Percentiles rank a stretch among this genome's conserved stretches.
Conservation (phyloP, 2,888 invertebrate species). For the Thera obeliscata region DNA sequence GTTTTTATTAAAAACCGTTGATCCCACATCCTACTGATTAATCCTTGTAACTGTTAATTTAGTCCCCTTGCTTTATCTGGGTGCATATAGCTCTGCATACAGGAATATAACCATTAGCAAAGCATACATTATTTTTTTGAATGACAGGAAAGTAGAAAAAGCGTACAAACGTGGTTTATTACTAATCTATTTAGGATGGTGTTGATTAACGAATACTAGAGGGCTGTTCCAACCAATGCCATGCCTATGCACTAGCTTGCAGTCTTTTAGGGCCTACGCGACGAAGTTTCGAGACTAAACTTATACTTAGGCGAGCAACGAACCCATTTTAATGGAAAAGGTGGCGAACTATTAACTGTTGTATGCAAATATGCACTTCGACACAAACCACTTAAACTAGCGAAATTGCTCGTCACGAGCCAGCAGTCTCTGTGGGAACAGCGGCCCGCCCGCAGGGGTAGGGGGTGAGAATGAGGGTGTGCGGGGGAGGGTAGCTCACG, state of each 20-base stretch:
- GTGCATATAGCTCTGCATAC: neutral
- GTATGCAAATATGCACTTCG: conserved; percentile 52
- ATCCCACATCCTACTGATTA: conserved; percentile 29
- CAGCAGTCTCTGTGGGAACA: conserved; percentile 76
- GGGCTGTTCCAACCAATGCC: too few species aligned
- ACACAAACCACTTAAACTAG: conserved; percentile 59
- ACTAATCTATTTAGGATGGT: too few species aligned
- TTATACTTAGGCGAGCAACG: conserved; percentile 5
- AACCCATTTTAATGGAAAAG: conserved; percentile 24
- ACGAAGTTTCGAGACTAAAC: neutral
- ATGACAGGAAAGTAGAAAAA: too few species aligned
- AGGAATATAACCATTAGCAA: too few species aligned
- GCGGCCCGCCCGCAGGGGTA: conserved; percentile 48
- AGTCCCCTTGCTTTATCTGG: neutral
- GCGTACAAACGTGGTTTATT: too few species aligned
- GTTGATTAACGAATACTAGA: too few species aligned
- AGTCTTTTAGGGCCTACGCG: too few species aligned
- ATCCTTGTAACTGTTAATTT: conserved; percentile 8
- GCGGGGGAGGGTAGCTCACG: conserved; percentile 50
- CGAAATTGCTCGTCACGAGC: conserved; percentile 72
- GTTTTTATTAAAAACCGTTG: conserved; percentile 37
- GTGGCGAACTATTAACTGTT: conserved; percentile 25
- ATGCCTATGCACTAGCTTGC: too few species aligned
- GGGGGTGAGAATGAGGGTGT: conserved; percentile 49
- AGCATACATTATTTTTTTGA: too few species aligned